phyloP scores from a whole-genome alignment of 2,797 vertebrate genomes.

The Oreochromis grahami region DNA sequence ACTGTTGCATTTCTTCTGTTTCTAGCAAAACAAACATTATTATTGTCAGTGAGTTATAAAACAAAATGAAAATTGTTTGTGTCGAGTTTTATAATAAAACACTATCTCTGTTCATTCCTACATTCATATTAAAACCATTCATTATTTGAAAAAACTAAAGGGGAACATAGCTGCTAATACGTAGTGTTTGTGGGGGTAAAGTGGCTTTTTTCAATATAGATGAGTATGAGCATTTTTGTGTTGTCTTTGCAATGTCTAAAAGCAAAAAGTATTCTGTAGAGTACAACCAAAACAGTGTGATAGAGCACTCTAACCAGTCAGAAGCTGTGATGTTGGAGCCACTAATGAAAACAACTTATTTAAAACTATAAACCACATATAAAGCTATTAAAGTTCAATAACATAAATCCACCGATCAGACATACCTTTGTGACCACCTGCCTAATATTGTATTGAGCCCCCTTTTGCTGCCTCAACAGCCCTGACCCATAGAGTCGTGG shows the following conservation, averaged over 20 bases:
- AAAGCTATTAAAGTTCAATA: neutral
- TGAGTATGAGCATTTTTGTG: neutral
- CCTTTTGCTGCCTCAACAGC: neutral
- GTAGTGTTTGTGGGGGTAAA: neutral
- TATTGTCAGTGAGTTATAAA: neutral
- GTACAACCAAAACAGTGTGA: neutral
- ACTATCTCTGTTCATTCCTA: neutral
- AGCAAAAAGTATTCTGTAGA: neutral
- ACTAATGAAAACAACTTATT: neutral
- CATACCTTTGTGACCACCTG: neutral
- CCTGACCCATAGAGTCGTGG: neutral
- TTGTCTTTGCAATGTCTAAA: neutral
- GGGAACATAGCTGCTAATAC: neutral
- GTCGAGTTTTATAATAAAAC: neutral
- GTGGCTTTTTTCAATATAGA: neutral
- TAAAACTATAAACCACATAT: neutral
- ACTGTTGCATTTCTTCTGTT: neutral
- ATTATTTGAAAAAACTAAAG: too few species aligned
- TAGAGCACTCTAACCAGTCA: neutral
- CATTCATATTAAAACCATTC: neutral
- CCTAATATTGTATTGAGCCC: neutral
- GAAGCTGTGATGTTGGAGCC: neutral
- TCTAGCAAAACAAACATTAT: neutral
- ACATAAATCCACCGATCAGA: neutral
- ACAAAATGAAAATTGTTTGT: neutral